phyloP scores from a whole-genome alignment of 2,888 invertebrate genomes.

The Eutolmus rufibarbis region DNA sequence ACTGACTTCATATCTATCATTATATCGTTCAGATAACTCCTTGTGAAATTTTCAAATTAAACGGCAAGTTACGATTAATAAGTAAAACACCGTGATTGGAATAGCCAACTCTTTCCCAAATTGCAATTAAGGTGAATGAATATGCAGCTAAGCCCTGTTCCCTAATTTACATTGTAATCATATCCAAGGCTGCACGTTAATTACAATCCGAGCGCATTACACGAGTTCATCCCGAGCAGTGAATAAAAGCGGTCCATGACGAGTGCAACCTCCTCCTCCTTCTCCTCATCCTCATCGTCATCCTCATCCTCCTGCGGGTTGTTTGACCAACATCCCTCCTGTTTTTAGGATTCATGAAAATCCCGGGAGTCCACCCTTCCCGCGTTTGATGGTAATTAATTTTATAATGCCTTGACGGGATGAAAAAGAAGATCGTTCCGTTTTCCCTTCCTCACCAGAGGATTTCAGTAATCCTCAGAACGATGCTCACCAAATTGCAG shows the following conservation, averaged over 20 bases:
- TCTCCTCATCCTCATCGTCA: too few species aligned
- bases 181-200: constrained; percentile 23
- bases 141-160: neutral
- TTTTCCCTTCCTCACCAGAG: neutral
- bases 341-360: constrained; percentile 12
- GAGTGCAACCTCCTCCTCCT: neutral
- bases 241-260: neutral
- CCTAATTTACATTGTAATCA: constrained; percentile 31
- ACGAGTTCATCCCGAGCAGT: neutral
- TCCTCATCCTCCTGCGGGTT: neutral
- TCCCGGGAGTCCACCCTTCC: neutral
- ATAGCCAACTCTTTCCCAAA: neutral
- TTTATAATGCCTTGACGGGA: neutral
- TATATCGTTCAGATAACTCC: too few species aligned
- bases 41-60: neutral
- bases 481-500: constrained; percentile 26
- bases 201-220: constrained; percentile 7
- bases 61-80: neutral
- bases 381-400: constrained; percentile 20
- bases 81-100: neutral
- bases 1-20: too few species aligned
- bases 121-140: neutral
- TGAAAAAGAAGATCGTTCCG: neutral
- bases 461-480: neutral
- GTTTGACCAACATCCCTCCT: constrained; percentile 8